Conservation (phyloP, 2,888 invertebrate genomes). For the Cheilosia variabilis region DNA sequence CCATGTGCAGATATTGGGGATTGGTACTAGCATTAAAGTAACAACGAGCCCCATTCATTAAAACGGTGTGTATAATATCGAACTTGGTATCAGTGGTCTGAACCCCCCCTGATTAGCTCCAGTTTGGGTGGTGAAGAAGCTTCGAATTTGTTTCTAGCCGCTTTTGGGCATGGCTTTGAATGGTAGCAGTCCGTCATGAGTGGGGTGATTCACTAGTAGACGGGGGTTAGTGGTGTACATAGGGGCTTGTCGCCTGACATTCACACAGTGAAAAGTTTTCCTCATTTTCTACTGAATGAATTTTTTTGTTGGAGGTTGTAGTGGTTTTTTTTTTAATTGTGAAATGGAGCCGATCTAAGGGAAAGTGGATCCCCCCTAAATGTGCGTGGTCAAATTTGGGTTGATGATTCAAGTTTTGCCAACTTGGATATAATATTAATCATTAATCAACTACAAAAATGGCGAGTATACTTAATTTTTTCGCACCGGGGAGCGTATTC, state of each 20-base stretch:
- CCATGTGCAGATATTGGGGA: slow-evolving; percentile 62
- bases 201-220: slow-evolving; percentile 24
- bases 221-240: slow-evolving; percentile 9
- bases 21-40: slow-evolving; percentile 37
- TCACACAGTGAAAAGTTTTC: slow-evolving; percentile 33
- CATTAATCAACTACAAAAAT: not conserved
- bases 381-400: not conserved
- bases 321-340: not conserved
- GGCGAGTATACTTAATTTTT: no score
- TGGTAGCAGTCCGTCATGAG: not conserved
- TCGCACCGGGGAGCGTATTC: no score
- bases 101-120: slow-evolving; percentile 7
- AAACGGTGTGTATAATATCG: slow-evolving; percentile 17
- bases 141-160: slow-evolving; percentile 10
- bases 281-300: slow-evolving; percentile 5
- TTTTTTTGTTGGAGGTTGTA: not conserved
- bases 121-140: slow-evolving; percentile 9
- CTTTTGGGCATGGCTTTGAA: slow-evolving; percentile 20
- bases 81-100: slow-evolving; percentile 17
- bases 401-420: slow-evolving; percentile 8
- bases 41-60: slow-evolving; percentile 62
- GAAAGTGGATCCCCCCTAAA: not conserved
- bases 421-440: slow-evolving; percentile 1
- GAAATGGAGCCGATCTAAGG: slow-evolving; percentile 4
- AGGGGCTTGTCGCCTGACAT: slow-evolving; percentile 31